Percentiles rank a stretch among this genome's conserved stretches.
Conservation (phyloP, 2,113 vertebrate genomes). For the Gavialis gangeticus region DNA sequence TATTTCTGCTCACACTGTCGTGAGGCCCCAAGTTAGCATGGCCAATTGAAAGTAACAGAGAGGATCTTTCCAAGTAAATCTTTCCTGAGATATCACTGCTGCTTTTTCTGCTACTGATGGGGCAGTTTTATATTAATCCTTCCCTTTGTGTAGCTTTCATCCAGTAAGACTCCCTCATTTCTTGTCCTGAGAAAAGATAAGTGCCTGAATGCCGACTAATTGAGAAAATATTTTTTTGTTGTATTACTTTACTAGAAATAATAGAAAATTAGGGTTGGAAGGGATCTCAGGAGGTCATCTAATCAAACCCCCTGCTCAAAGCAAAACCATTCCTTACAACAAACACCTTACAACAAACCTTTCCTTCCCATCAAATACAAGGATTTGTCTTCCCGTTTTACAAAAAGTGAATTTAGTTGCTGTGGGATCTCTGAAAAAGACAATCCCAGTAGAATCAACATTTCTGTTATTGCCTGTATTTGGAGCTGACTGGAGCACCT, state of each 20-base stretch:
- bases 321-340: no score
- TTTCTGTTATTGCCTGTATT: neutral
- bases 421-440: neutral
- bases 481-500: neutral
- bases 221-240: neutral
- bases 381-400: accelerated
- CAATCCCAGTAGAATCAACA: accelerated
- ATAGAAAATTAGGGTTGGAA: no score
- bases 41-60: neutral
- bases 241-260: neutral
- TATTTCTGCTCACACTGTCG: neutral
- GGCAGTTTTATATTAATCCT: neutral
- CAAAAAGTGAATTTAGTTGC: neutral
- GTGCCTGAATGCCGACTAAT: accelerated
- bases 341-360: neutral
- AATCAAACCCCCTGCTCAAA: no score
- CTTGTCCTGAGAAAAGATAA: neutral
- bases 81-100: neutral
- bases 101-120: accelerated
- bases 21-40: accelerated
- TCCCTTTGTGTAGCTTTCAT: neutral
- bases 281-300: no score
- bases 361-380: neutral
- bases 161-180: neutral
- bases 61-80: neutral